A percentile compares a stretch with the other conserved stretches of the same genome.
phyloP scores from a whole-genome alignment of 2,888 invertebrate species.

The Callosobruchus maculatus region DNA sequence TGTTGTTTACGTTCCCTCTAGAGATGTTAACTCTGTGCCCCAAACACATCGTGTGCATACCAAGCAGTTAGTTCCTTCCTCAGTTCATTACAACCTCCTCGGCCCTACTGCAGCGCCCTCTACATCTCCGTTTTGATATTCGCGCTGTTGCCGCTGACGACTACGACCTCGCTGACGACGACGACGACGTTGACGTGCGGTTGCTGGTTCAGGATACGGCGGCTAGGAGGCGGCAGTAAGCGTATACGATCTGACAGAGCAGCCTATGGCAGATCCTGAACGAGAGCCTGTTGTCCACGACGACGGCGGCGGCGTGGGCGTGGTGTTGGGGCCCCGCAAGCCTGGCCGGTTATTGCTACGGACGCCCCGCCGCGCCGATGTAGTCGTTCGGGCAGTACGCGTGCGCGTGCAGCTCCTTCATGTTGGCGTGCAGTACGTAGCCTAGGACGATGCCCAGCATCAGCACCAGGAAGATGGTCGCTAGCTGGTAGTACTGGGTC shows the following conservation, averaged over 20 bases:
- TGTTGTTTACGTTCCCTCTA: too few species aligned
- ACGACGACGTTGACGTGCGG: too few species aligned
- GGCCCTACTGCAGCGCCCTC: too few species aligned
- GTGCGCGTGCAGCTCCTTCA: slow-evolving; percentile 14
- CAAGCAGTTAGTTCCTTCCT: too few species aligned
- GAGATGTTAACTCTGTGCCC: too few species aligned
- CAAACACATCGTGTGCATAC: too few species aligned
- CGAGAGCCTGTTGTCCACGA: neutral
- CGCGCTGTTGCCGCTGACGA: neutral
- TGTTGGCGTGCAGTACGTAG: slow-evolving; percentile 16
- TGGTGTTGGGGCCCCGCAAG: slow-evolving; percentile 28
- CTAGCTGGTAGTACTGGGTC: slow-evolving; percentile 52
- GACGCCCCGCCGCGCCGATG: slow-evolving; percentile 10
- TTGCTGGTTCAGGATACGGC: neutral
- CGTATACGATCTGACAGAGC: neutral
- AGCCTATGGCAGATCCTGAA: neutral
- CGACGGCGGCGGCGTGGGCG: neutral
- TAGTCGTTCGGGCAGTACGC: slow-evolving; percentile 24
- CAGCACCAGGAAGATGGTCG: slow-evolving; percentile 51
- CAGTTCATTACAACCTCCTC: too few species aligned
- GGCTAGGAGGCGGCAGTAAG: neutral
- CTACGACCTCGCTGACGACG: too few species aligned
- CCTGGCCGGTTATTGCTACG: slow-evolving; percentile 41
- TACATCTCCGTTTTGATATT: neutral
- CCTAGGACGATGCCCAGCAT: slow-evolving; percentile 29